Evolutionary conservation across 2,888 invertebrate genomes (phyloP).

Genomic region (Falcaria lacertinaria): DNA sequence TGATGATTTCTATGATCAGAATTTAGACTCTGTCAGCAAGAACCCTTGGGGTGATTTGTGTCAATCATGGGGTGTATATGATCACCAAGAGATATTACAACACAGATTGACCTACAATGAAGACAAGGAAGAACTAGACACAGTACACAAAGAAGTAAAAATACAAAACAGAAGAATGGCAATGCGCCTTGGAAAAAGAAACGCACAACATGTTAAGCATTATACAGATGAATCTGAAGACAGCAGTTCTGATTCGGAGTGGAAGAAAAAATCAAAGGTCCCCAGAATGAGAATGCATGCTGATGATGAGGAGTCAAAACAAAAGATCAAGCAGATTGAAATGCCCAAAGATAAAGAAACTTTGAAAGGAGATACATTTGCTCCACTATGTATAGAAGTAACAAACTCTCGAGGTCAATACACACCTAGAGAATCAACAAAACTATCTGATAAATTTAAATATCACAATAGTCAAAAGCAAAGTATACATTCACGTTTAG

Average conservation of each 20-base stretch:
- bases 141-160: slow-evolving; percentile 31
- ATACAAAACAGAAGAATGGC: slow-evolving; percentile 61
- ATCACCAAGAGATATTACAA: slow-evolving; percentile 78
- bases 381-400: slow-evolving; percentile 68
- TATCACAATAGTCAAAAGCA: slow-evolving; percentile 27
- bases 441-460: slow-evolving; percentile 63
- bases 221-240: slow-evolving; percentile 53
- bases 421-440: slow-evolving; percentile 44
- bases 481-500: slow-evolving; percentile 56
- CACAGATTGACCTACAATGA: slow-evolving; percentile 49
- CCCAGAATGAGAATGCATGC: slow-evolving; percentile 93
- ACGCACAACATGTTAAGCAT: slow-evolving; percentile 23
- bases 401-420: slow-evolving; percentile 48
- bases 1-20: slow-evolving; percentile 40
- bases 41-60: slow-evolving; percentile 89
- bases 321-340: slow-evolving; percentile 43
- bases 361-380: slow-evolving; percentile 34
- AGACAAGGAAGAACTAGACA: slow-evolving; percentile 36
- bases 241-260: slow-evolving; percentile 74
- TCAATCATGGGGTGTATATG: slow-evolving; percentile 83
- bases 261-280: slow-evolving; percentile 81
- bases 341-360: slow-evolving; percentile 28
- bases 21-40: slow-evolving; percentile 57
- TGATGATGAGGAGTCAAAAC: slow-evolving; percentile 89
- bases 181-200: slow-evolving; percentile 60